Percentiles rank a stretch among this genome's conserved stretches.
Conservation (phyloP, 2,888 invertebrate species). For the Caenorhabditis angaria region DNA sequence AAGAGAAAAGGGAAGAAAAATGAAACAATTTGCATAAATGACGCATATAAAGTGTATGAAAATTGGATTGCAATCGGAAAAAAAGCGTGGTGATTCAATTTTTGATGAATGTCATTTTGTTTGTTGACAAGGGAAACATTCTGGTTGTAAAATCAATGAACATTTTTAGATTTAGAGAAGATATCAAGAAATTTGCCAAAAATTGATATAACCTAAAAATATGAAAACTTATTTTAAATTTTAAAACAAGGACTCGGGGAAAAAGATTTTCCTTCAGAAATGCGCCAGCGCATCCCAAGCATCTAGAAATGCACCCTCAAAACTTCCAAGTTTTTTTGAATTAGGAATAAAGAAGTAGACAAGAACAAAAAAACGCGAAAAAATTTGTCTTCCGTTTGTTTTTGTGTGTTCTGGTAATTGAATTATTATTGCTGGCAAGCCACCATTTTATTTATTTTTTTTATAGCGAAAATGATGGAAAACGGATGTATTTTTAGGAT, state of each 20-base stretch:
- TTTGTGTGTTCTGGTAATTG: neutral
- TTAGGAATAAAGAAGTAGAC: neutral
- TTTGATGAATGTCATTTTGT: slow-evolving; percentile 1
- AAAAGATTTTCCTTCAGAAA: too few relatives aligned
- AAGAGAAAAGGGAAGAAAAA: neutral
- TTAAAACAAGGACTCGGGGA: too few relatives aligned
- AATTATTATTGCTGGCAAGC: neutral
- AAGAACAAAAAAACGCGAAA: neutral
- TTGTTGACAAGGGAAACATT: too few relatives aligned
- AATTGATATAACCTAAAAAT: too few relatives aligned
- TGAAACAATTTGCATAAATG: slow-evolving; percentile 2
- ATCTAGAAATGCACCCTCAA: too few relatives aligned
- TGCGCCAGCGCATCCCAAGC: too few relatives aligned
- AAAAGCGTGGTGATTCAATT: slow-evolving; percentile 2
- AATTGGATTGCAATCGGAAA: neutral
- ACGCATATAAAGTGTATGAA: slow-evolving; percentile 1
- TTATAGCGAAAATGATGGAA: neutral
- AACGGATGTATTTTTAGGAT: neutral
- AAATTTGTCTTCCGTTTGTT: neutral
- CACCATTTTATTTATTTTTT: slow-evolving; percentile 4
- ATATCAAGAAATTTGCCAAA: too few relatives aligned
- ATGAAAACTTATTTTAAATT: too few relatives aligned
- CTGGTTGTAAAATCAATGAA: too few relatives aligned
- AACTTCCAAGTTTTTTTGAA: too few relatives aligned
- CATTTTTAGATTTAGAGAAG: too few relatives aligned